Percentiles rank a stretch among this genome's conserved stretches.
These are phyloP conservation scores for Notamacropus eugenii DNA, from an alignment of 2,797 vertebrate genomes.

Conservation along the genomic window DNA sequence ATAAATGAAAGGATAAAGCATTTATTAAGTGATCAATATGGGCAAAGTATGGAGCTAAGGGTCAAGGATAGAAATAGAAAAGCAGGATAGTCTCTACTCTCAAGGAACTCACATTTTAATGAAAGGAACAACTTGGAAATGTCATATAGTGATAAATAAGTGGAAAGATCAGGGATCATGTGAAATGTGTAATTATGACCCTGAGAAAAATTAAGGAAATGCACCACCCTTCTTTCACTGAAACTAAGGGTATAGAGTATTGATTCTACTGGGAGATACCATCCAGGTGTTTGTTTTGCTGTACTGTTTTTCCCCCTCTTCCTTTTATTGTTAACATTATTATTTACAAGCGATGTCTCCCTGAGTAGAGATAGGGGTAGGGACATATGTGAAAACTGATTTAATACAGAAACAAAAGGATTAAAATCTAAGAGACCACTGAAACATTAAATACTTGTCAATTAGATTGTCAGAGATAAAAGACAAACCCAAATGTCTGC, in stretches of 20 bases:
- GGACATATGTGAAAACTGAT: neutral
- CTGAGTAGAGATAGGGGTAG: neutral
- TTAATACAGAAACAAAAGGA: neutral
- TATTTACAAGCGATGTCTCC: neutral
- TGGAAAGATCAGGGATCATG: neutral
- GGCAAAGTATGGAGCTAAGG: neutral
- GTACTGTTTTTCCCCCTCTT: neutral
- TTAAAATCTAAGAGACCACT: neutral
- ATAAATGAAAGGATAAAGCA: neutral
- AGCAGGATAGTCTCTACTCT: neutral
- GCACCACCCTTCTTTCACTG: neutral
- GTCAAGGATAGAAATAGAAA: neutral
- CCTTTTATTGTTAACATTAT: neutral
- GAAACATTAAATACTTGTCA: neutral
- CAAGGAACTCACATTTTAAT: neutral
- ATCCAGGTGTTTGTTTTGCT: neutral
- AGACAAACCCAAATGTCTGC: neutral
- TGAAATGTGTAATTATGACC: neutral
- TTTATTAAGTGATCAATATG: neutral
- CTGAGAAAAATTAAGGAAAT: neutral
- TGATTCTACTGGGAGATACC: neutral
- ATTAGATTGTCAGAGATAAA: neutral
- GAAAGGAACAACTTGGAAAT: neutral
- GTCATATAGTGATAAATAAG: neutral
- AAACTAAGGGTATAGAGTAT: neutral